Base-by-base conservation (phyloP, 2,113 vertebrate genomes). In the Microtus oregoni region DNA sequence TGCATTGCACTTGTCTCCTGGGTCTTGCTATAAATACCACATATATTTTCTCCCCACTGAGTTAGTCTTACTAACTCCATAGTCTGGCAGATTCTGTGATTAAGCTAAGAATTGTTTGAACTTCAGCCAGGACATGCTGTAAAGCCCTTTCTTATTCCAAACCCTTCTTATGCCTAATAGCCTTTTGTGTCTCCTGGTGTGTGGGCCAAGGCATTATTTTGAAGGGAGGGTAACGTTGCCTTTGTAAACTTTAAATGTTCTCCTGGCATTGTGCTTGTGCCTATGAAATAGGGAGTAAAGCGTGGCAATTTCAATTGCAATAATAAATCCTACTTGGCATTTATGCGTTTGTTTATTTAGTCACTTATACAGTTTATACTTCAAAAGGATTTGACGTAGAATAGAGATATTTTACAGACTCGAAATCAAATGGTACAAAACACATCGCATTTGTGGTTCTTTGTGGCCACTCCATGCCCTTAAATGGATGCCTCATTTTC, bases 141-240 rank as follows among this genome's bases (percentile, higher is more conserved):
- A 83, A 93, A 95, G 90, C 13, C 14, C 28, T 87, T 82, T 91
- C 55, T 95, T 94, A n/a, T 87, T 93, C 87, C 79, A 82, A 91
- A 50, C 35, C 10, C 28, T 73, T 7, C 26, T 91, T 44, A 76
- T 92, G 52, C n/a, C 52, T 83, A 73, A 94, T 13, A 78, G 88
- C 30, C 70, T 78, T 94, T 72, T 7, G 8, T 58, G 70, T 65
- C 75, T 95, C 68, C 44, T 78, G 26, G 8, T 61, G 50, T 73
- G 38, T 58, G 52, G 13, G 67, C 61, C 86, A 86, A 72, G 15
- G 52, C 10, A 86, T 67, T 89, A 65, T 70, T 79, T 89, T 32
- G 75, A 89, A 95, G 26, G 61, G 41, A 75, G 47, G 41, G 41
- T 24, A 28, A 68, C 22, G 20, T 65, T 94, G 72, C 55, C 47